A percentile compares a stretch with the other conserved stretches of the same genome.
Evolutionary conservation across 1,140 invertebrate species (phyloP).

Genomic region (Apis laboriosa): DNA sequence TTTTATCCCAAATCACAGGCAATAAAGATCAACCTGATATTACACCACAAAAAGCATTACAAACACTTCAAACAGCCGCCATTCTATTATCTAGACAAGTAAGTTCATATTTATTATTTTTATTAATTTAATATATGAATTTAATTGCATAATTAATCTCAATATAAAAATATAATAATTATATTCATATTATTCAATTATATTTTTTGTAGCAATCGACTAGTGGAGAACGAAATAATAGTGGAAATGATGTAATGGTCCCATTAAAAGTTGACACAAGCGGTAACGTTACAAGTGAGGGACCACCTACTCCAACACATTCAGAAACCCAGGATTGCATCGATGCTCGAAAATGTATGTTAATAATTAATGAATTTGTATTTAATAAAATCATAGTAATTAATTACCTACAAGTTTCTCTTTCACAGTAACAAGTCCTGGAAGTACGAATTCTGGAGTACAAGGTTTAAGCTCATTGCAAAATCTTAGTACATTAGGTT

Average conservation of each 20-base stretch:
- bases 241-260: constrained; percentile 78
- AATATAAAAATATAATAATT: not conserved
- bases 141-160: too few relatives aligned
- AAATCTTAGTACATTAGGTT: constrained; percentile 78
- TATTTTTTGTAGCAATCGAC: constrained; percentile 70
- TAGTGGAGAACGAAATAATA: constrained; percentile 73
- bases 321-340: constrained; percentile 86
- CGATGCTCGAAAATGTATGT: constrained; percentile 82
- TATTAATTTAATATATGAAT: not conserved
- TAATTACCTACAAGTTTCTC: constrained; percentile 12
- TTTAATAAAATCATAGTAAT: not conserved
- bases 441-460: constrained; percentile 75
- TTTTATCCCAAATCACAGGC: constrained; percentile 82
- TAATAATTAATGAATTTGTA: not conserved
- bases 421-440: constrained; percentile 79
- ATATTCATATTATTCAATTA: constrained; percentile 8
- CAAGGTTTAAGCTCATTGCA: constrained; percentile 82
- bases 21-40: constrained; percentile 81
- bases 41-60: constrained; percentile 83
- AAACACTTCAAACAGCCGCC: constrained; percentile 84
- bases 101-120: constrained; percentile 40
- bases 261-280: constrained; percentile 83
- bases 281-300: constrained; percentile 81
- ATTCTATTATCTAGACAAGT: constrained; percentile 81
- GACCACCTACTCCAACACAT: constrained; percentile 87